Percentiles rank a stretch among this genome's conserved stretches.
phyloP scores from a whole-genome alignment of 2,888 invertebrate genomes.

The Pristionchus japonicus region DNA sequence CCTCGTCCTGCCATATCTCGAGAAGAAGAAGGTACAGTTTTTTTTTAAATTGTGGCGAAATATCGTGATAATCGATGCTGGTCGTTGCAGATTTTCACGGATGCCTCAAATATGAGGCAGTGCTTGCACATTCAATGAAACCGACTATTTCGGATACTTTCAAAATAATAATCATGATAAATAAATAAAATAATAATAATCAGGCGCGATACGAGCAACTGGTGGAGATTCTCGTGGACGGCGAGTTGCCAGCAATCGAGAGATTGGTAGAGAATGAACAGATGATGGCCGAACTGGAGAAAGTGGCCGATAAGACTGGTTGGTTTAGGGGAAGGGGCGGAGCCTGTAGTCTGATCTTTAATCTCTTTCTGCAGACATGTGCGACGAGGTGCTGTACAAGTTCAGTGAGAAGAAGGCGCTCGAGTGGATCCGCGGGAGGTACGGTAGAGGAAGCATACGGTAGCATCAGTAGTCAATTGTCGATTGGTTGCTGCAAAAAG shows the following conservation, averaged over 20 bases:
- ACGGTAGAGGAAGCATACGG: neutral
- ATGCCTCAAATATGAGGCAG: neutral
- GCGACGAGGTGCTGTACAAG: constrained; percentile 59
- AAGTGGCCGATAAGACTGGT: constrained; percentile 60
- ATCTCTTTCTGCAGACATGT: constrained; percentile 51
- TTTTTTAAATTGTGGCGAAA: neutral
- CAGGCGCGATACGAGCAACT: constrained; percentile 56
- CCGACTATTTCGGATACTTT: neutral
- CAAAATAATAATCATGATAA: neutral
- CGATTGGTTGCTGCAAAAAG: neutral
- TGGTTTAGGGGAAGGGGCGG: no score
- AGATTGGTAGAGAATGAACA: constrained; percentile 52
- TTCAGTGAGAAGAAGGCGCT: constrained; percentile 59
- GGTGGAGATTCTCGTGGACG: constrained; percentile 61
- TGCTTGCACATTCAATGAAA: neutral
- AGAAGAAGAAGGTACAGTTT: constrained; percentile 49
- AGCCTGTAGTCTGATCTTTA: neutral
- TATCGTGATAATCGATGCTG: no score
- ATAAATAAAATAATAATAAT: neutral
- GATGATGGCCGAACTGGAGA: constrained; percentile 52
- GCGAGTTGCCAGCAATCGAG: constrained; percentile 50
- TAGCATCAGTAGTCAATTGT: neutral
- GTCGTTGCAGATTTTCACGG: neutral
- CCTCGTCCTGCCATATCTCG: constrained; percentile 61
- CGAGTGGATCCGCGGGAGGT: constrained; percentile 60